Evolutionary conservation across 1,140 invertebrate genomes (phyloP), one percentile per base, ranked within the genome.

Genomic region (Harpegnathos saltator): DNA sequence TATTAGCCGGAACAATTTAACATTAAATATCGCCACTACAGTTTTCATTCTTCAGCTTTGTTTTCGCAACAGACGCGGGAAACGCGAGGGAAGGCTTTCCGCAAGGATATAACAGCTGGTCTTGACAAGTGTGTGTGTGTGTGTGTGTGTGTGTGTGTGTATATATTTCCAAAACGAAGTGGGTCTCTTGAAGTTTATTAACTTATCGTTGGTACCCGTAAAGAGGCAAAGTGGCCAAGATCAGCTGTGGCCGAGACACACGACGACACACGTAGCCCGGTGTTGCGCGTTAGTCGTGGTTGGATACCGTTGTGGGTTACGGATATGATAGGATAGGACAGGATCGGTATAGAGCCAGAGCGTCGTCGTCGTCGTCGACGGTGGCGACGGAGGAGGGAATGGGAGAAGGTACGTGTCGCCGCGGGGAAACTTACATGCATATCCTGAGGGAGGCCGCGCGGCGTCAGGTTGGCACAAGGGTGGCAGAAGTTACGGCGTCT

Each of bases 401-500:
- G 82, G 82, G 73, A 77, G 85, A 85, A 68, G 85, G 84, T 86
- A 87, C 80, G 87, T 89, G 91, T 91, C 90, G 90, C 90, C 89
- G 85, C 77, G 84, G 83, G 88, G 85, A 90, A 92, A 91, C 90
- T 92, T 92, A 91, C 87, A 87, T 90, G 90, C 87, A 90, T 90
- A 89, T 91, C 89, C 86, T 82, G 84, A 86, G 89, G 84, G 82
- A 83, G 87, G 84, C 72, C 83, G 44, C 66, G 82, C 84, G 88
- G 91, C 90, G 91, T 91, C 91, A 91, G 88, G 85, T 86, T 91
- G 90, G 90, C 90, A 90, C 90, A 90, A 90, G 90, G 90, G 91
- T 91, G 89, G 91, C 86, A 91, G 85, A 91, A 92, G 90, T 92
- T 92, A 92, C 91, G 91, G 91, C 86, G 91, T 92, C 91, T 92